Conservation (phyloP, 2,113 vertebrate species). For the Takifugu flavidus region DNA sequence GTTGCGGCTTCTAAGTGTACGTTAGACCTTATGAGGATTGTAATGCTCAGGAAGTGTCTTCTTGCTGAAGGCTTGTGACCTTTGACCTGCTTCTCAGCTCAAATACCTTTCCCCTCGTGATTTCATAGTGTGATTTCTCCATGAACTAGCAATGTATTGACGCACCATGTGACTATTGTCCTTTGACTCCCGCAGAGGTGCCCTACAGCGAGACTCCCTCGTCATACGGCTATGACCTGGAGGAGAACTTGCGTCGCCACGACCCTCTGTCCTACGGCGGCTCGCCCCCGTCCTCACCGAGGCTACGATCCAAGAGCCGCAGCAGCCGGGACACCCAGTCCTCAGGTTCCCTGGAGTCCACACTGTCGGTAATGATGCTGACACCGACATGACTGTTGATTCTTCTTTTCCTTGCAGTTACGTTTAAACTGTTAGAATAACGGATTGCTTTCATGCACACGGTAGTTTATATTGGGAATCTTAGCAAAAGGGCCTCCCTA, state of each 20-base stretch:
- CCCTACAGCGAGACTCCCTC: slow-evolving; percentile 77
- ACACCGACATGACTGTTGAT: no score
- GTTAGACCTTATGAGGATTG: no score
- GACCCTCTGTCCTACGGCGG: slow-evolving; percentile 83
- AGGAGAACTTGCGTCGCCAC: slow-evolving; percentile 77
- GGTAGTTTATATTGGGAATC: no score
- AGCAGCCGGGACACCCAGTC: slow-evolving; percentile 79
- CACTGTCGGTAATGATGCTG: slow-evolving; percentile 76
- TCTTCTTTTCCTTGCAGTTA: no score
- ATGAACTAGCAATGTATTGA: slow-evolving; percentile 16
- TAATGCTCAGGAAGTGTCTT: neutral
- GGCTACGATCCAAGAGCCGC: slow-evolving; percentile 82
- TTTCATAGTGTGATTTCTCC: slow-evolving; percentile 7
- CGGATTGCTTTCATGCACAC: no score
- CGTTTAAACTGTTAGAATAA: no score
- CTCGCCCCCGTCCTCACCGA: slow-evolving; percentile 84
- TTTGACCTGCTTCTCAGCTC: neutral
- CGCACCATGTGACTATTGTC: slow-evolving; percentile 43
- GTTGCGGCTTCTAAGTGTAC: no score
- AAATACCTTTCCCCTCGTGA: neutral
- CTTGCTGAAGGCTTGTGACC: neutral
- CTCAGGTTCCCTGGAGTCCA: slow-evolving; percentile 82
- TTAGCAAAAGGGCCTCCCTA: no score
- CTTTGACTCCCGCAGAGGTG: slow-evolving; percentile 73
- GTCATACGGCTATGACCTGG: slow-evolving; percentile 77